phyloP scores from a whole-genome alignment of 1,140 invertebrate species.

The Eumaeus atala region DNA sequence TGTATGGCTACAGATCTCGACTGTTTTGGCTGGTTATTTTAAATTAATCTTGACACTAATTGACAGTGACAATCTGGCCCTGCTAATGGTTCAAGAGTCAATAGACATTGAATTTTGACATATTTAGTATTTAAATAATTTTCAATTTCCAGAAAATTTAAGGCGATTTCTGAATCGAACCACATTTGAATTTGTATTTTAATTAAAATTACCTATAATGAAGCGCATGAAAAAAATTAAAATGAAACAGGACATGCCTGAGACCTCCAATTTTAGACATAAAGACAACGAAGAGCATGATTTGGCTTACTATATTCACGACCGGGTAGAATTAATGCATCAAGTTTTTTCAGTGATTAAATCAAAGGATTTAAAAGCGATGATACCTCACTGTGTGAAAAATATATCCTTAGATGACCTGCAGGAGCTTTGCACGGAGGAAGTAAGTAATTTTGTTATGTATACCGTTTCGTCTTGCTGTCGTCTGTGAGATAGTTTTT shows the following conservation, averaged over 20 bases:
- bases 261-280: slow-evolving; percentile 32
- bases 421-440: slow-evolving; percentile 78
- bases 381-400: slow-evolving; percentile 76
- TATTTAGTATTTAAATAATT: too few species aligned
- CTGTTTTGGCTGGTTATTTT: too few species aligned
- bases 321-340: slow-evolving; percentile 78
- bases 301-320: slow-evolving; percentile 77
- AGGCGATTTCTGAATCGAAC: neutral
- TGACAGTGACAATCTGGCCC: too few species aligned
- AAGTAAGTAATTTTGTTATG: slow-evolving; percentile 50
- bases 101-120: too few species aligned
- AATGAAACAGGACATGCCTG: slow-evolving; percentile 43
- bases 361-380: slow-evolving; percentile 76
- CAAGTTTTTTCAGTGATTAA: slow-evolving; percentile 78
- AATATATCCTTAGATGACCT: slow-evolving; percentile 75
- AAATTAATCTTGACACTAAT: too few species aligned
- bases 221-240: slow-evolving; percentile 39
- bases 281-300: slow-evolving; percentile 48
- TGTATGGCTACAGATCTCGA: too few species aligned
- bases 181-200: neutral
- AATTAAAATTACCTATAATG: slow-evolving; percentile 28
- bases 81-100: too few species aligned
- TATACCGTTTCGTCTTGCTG: too few species aligned
- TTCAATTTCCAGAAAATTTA: too few species aligned
- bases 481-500: too few species aligned